These are phyloP conservation scores for Pristionchus arcanus DNA, from an alignment of 2,888 invertebrate species.

Conservation along the genomic window DNA sequence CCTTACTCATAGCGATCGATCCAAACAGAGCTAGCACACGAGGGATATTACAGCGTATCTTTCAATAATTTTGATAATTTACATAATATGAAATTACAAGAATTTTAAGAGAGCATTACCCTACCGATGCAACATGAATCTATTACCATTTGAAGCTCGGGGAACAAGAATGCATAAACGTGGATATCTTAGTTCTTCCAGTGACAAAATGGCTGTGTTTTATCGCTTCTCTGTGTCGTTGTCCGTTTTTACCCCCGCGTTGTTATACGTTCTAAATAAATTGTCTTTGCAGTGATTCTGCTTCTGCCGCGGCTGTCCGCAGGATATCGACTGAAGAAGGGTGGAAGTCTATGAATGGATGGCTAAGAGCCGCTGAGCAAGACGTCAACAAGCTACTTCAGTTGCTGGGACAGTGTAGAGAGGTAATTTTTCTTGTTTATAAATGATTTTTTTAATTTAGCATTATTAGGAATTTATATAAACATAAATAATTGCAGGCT, in stretches of 20 bases:
- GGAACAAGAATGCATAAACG: too few relatives aligned
- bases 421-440: conserved; percentile 82
- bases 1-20: conserved; percentile 32
- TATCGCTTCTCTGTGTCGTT: not conserved
- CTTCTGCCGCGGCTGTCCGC: conserved; percentile 51
- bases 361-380: conserved; percentile 92
- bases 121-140: too few relatives aligned
- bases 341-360: conserved; percentile 92
- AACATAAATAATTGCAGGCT: conserved; percentile 7
- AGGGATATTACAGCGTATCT: not conserved
- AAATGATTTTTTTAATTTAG: not conserved
- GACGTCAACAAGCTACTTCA: conserved; percentile 93
- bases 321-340: conserved; percentile 82
- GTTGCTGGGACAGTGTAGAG: conserved; percentile 88
- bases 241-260: not conserved
- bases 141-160: too few relatives aligned
- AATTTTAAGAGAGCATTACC: too few relatives aligned
- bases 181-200: not conserved
- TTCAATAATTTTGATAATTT: not conserved
- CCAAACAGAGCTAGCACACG: conserved; percentile 39
- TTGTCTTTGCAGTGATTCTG: conserved; percentile 54
- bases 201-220: conserved; percentile 7
- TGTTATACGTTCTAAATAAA: not conserved
- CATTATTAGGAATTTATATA: not conserved
- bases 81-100: not conserved